These are phyloP conservation scores for Schrankia costaestrigalis DNA, from an alignment of 2,888 invertebrate genomes.

Conservation along the genomic window DNA sequence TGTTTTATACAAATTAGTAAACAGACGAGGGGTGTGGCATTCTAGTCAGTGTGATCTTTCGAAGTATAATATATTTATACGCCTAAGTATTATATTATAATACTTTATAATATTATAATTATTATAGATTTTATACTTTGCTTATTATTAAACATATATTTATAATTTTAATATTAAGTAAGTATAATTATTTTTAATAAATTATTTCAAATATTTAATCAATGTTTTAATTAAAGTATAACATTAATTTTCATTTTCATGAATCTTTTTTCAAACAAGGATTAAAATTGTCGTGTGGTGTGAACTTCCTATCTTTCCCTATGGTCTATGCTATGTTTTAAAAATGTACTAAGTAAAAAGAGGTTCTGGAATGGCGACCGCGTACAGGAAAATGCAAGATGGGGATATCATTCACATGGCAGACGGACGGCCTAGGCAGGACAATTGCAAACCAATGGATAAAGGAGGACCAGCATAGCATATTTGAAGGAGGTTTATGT, in stretches of 20 bases:
- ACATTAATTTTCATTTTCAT: neutral
- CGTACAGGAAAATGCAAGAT: too few relatives aligned
- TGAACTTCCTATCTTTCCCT: too few relatives aligned
- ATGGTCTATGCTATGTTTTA: too few relatives aligned
- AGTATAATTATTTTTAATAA: conserved; percentile 41
- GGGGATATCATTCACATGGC: too few relatives aligned
- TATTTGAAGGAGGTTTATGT: too few relatives aligned
- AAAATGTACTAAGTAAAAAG: too few relatives aligned
- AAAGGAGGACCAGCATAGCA: too few relatives aligned
- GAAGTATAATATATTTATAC: conserved; percentile 34
- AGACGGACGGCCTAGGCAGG: too few relatives aligned
- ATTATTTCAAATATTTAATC: conserved; percentile 19
- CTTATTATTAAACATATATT: conserved; percentile 27
- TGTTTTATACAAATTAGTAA: conserved; percentile 26
- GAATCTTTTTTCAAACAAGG: too few relatives aligned
- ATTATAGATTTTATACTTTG: conserved; percentile 39
- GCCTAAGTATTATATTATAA: conserved; percentile 33
- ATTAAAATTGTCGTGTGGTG: too few relatives aligned
- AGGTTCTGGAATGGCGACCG: too few relatives aligned
- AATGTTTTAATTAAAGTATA: conserved; percentile 13
- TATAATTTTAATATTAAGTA: conserved; percentile 23
- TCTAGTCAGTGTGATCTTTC: conserved; percentile 78
- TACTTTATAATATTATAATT: conserved; percentile 37
- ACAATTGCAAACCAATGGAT: too few relatives aligned
- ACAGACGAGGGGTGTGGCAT: conserved; percentile 77